These are phyloP conservation scores for Antigone vipio DNA, from an alignment of 2,113 vertebrate species.

Conservation along the genomic window DNA sequence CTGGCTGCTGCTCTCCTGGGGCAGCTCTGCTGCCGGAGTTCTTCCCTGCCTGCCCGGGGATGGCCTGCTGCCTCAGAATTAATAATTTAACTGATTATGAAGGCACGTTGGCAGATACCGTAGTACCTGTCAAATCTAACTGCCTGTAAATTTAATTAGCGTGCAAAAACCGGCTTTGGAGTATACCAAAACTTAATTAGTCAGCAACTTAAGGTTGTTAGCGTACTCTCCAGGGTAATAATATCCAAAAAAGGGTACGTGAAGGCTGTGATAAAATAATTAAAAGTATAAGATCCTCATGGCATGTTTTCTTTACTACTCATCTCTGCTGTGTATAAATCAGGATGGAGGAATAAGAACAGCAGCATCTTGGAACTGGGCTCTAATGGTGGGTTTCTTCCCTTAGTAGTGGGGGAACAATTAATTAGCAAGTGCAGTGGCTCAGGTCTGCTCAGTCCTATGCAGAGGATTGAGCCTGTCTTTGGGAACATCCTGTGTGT, in stretches of 20 bases:
- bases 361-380: neutral
- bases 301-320: constrained; percentile 21
- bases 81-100: constrained; percentile 61
- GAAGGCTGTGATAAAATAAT: constrained; percentile 61
- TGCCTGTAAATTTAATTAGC: constrained; percentile 72
- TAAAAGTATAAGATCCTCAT: constrained; percentile 31
- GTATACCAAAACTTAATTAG: constrained; percentile 71
- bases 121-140: constrained; percentile 65
- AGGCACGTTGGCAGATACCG: constrained; percentile 62
- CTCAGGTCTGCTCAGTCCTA: neutral
- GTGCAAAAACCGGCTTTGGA: constrained; percentile 41
- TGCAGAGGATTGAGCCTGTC: neutral
- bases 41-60: neutral
- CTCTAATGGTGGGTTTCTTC: neutral
- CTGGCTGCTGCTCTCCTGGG: neutral
- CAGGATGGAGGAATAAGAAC: neutral
- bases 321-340: neutral
- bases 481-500: neutral
- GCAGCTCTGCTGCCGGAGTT: neutral
- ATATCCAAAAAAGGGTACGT: constrained; percentile 34
- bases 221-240: constrained; percentile 49
- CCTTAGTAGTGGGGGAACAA: neutral
- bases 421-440: neutral
- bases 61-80: constrained; percentile 41
- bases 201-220: constrained; percentile 74